Percentiles rank a stretch among this genome's conserved stretches.
Evolutionary conservation across 2,888 invertebrate species (phyloP).

Genomic region (Galeruca laticollis): DNA sequence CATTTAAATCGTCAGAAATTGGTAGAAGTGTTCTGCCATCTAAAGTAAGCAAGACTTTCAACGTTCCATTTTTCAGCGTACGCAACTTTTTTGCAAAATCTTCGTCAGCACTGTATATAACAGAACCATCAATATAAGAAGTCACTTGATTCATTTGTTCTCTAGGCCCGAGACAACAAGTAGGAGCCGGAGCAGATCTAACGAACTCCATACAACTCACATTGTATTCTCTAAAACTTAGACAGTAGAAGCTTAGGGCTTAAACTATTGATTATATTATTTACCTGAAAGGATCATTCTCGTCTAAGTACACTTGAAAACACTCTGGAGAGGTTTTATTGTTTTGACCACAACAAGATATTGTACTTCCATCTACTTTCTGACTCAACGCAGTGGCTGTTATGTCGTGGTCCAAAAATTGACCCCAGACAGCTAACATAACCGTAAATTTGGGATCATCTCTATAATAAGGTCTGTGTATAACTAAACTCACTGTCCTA

Average conservation of each 20-base stretch:
- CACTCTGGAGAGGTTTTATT: slow-evolving; percentile 78
- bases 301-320: slow-evolving; percentile 78
- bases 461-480: slow-evolving; percentile 80
- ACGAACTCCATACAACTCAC: slow-evolving; percentile 88
- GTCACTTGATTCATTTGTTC: slow-evolving; percentile 88
- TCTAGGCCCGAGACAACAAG: slow-evolving; percentile 82
- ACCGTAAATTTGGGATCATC: slow-evolving; percentile 83
- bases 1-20: slow-evolving; percentile 75
- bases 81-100: slow-evolving; percentile 69
- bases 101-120: slow-evolving; percentile 79
- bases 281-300: slow-evolving; percentile 74
- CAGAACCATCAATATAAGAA: slow-evolving; percentile 86
- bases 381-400: slow-evolving; percentile 85
- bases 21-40: slow-evolving; percentile 80
- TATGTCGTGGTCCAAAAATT: slow-evolving; percentile 89
- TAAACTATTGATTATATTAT: background rate
- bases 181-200: slow-evolving; percentile 82
- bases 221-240: slow-evolving; percentile 68
- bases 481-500: slow-evolving; percentile 78
- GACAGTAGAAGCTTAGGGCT: background rate
- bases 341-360: slow-evolving; percentile 75
- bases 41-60: slow-evolving; percentile 75
- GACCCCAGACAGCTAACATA: slow-evolving; percentile 90
- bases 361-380: slow-evolving; percentile 77
- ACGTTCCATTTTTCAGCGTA: slow-evolving; percentile 69